Evolutionary conservation across 2,797 vertebrate species (phyloP).

Genomic region (Pangasius larnaudii): DNA sequence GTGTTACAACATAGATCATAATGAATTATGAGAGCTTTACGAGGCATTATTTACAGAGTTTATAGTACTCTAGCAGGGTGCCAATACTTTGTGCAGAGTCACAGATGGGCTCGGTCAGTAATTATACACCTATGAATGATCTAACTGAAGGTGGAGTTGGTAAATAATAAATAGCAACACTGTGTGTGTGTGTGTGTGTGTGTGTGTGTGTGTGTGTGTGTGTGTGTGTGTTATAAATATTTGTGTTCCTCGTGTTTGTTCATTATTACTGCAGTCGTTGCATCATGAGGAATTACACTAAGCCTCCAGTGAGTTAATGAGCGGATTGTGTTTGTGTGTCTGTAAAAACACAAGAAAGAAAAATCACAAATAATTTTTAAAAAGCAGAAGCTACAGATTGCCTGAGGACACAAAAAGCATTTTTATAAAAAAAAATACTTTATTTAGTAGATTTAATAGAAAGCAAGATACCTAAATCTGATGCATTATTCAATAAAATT

Average conservation of each 20-base stretch:
- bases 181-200: constrained; percentile 1
- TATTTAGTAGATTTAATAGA: not conserved
- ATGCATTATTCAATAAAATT: no score
- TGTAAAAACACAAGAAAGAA: not conserved
- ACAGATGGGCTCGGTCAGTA: not conserved
- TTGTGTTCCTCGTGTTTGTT: not conserved
- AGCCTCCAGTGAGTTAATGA: not conserved
- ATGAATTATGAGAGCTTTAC: not conserved
- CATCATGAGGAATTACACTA: not conserved
- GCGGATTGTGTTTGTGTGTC: not conserved
- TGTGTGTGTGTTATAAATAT: not conserved
- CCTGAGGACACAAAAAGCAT: not conserved
- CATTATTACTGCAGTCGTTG: constrained; percentile 3
- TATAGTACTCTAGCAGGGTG: not conserved
- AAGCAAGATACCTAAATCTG: no score
- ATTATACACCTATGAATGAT: not conserved
- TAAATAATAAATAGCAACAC: not conserved
- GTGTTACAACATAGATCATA: not conserved
- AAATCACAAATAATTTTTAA: not conserved
- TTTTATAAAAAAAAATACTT: not conserved
- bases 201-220: constrained; percentile 4
- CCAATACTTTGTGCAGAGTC: not conserved
- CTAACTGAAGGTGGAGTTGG: not conserved
- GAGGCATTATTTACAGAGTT: not conserved
- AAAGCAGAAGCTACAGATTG: not conserved